These are phyloP conservation scores for Diarsia brunnea DNA, from an alignment of 2,888 invertebrate genomes.

Conservation along the genomic window DNA sequence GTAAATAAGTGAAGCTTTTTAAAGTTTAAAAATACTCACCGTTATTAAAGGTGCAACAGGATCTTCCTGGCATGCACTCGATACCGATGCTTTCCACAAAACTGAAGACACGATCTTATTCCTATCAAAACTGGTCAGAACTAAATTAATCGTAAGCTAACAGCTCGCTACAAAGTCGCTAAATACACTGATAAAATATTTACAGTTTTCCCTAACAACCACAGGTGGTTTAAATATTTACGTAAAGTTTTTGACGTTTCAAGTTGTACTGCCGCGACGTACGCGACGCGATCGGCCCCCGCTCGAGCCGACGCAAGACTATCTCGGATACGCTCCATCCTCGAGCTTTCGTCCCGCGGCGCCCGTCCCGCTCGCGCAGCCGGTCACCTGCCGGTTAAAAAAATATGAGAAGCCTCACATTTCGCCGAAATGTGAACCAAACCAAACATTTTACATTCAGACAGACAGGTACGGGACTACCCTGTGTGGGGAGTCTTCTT, in stretches of 20 bases:
- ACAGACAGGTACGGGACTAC: conserved; percentile 79
- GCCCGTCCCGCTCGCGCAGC: conserved; percentile 84
- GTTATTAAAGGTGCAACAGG: conserved; percentile 88
- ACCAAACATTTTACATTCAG: conserved; percentile 79
- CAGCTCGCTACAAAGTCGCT: conserved; percentile 56
- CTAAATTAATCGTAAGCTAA: conserved; percentile 59
- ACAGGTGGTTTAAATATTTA: conserved; percentile 74
- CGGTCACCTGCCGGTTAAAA: conserved; percentile 86
- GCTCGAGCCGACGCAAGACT: conserved; percentile 86
- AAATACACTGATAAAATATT: conserved; percentile 68
- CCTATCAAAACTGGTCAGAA: conserved; percentile 72
- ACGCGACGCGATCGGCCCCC: conserved; percentile 79
- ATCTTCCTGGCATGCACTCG: conserved; percentile 83
- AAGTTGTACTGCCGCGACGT: conserved; percentile 68
- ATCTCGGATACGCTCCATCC: conserved; percentile 75
- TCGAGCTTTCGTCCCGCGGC: conserved; percentile 81
- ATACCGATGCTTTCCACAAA: conserved; percentile 86
- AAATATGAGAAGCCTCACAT: conserved; percentile 84
- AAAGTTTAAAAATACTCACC: conserved; percentile 82
- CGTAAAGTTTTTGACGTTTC: conserved; percentile 87
- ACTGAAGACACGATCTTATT: conserved; percentile 79
- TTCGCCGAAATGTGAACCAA: conserved; percentile 87
- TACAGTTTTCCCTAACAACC: conserved; percentile 67
- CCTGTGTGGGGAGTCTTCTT: conserved; percentile 56
- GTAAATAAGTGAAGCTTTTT: conserved; percentile 51